Percentiles rank a stretch among this genome's conserved stretches.
phyloP scores from a whole-genome alignment of 2,797 vertebrate species.

The Geotrypetes seraphini region DNA sequence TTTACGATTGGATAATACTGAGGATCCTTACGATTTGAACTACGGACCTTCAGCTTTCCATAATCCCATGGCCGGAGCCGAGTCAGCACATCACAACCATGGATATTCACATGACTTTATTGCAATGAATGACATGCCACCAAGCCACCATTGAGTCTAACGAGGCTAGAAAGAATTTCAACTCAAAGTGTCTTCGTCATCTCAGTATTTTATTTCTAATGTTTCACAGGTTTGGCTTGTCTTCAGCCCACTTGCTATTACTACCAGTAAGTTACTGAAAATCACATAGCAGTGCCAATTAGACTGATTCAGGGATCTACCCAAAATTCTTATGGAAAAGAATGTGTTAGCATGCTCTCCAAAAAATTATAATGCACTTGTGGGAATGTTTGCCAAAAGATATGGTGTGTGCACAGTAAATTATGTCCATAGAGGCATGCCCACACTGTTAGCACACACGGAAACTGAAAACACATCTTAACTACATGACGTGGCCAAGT shows the following conservation, averaged over 20 bases:
- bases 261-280: too few species aligned
- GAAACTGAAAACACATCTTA: too few species aligned
- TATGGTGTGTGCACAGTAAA: too few species aligned
- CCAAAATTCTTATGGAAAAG: too few species aligned
- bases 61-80: slow-evolving; percentile 38
- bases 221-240: background rate
- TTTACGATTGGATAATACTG: slow-evolving; percentile 63
- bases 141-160: slow-evolving; percentile 6
- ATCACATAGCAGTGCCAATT: too few species aligned
- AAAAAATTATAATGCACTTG: too few species aligned
- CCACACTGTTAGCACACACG: too few species aligned
- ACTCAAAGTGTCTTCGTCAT: background rate
- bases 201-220: background rate
- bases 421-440: too few species aligned
- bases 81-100: background rate
- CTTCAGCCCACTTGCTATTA: background rate
- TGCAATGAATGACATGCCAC: slow-evolving; percentile 35
- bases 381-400: too few species aligned
- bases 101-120: slow-evolving; percentile 11
- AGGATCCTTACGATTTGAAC: slow-evolving; percentile 53
- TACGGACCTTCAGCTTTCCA: slow-evolving; percentile 53
- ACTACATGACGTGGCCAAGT: too few species aligned
- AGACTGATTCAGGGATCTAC: too few species aligned
- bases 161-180: background rate
- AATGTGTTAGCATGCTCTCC: too few species aligned